These are phyloP conservation scores for Dyspetes luteomarginatus DNA, from an alignment of 2,888 invertebrate genomes.

Conservation along the genomic window DNA sequence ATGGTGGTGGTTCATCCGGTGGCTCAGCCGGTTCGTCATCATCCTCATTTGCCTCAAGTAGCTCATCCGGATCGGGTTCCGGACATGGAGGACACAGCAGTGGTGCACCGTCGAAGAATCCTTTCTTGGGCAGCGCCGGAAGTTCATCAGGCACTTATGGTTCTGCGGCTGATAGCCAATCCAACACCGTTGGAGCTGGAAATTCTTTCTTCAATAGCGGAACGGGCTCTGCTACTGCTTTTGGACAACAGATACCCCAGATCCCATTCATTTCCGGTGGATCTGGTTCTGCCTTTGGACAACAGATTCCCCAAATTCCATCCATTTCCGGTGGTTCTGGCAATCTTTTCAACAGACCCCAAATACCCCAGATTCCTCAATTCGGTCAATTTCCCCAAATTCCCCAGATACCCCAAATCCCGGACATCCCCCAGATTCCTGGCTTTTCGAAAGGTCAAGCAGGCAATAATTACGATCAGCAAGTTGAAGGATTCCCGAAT, in stretches of 20 bases:
- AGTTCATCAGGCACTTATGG: not conserved
- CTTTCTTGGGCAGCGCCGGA: no score
- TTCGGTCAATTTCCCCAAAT: constrained; percentile 15
- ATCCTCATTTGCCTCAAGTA: no score
- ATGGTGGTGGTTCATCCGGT: not conserved
- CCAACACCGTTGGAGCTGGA: not conserved
- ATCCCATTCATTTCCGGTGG: not conserved
- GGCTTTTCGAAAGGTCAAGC: not conserved
- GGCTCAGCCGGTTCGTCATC: no score
- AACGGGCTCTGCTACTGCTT: no score
- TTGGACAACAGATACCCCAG: not conserved
- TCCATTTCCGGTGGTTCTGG: constrained; percentile 1
- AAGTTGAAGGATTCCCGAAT: constrained; percentile 29
- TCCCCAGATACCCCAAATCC: not conserved
- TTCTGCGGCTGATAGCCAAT: not conserved
- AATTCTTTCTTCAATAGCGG: constrained; percentile 55
- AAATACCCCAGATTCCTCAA: constrained; percentile 17
- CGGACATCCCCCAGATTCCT: constrained; percentile 11
- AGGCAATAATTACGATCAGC: not conserved
- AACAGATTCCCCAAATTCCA: constrained; percentile 21
- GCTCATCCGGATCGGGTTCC: no score
- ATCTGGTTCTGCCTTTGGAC: constrained; percentile 5
- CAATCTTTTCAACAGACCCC: constrained; percentile 31
- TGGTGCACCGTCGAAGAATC: no score
- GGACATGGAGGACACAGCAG: not conserved